phyloP scores from a whole-genome alignment of 2,888 invertebrate genomes.

The Alviniconcha strummeri region DNA sequence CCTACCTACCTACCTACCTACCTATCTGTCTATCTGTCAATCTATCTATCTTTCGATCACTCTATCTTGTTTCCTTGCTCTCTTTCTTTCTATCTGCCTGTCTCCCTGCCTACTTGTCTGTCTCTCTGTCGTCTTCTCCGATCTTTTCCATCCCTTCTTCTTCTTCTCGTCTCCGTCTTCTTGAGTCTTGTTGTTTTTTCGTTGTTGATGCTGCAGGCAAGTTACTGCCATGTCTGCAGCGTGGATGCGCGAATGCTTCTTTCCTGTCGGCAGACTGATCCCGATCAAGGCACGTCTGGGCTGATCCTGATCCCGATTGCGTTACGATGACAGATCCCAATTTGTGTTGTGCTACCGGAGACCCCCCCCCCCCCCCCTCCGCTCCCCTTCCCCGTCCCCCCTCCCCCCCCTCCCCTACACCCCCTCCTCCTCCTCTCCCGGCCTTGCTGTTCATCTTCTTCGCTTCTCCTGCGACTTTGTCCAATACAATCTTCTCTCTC shows the following conservation, averaged over 20 bases:
- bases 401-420: not conserved
- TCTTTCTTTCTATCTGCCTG: conserved; percentile 1
- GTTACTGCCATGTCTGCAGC: too few species aligned
- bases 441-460: not conserved
- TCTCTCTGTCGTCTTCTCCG: not conserved
- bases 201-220: too few species aligned
- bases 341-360: too few species aligned
- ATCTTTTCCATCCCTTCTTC: not conserved
- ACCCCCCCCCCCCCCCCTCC: not conserved
- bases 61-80: not conserved
- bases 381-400: conserved; percentile 1
- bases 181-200: not conserved
- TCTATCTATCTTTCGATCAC: not conserved
- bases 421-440: not conserved
- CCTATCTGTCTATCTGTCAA: not conserved
- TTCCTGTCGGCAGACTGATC: too few species aligned
- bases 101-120: not conserved
- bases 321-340: too few species aligned
- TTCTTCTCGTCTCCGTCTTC: not conserved
- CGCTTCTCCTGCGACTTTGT: not conserved
- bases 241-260: too few species aligned
- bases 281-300: too few species aligned
- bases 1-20: too few species aligned
- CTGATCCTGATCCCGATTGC: too few species aligned
- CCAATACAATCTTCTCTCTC: not conserved